Evolutionary conservation across 2,888 invertebrate genomes (phyloP).

Genomic region (Lacanobia wlatinum): DNA sequence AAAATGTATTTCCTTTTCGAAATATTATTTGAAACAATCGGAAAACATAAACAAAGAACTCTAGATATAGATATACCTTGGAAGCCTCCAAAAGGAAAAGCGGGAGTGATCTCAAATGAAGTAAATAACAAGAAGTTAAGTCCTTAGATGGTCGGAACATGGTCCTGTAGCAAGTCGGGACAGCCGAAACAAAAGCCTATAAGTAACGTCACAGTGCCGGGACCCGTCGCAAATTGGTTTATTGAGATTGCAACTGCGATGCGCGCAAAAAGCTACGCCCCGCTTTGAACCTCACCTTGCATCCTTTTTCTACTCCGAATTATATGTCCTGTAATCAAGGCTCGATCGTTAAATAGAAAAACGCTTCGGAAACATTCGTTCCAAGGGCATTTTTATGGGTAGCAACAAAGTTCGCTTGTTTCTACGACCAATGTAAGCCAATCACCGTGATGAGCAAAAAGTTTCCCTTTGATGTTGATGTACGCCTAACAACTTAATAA

Average conservation of each 20-base stretch:
- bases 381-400: constrained; percentile 58
- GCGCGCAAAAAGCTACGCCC: constrained; percentile 72
- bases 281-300: constrained; percentile 61
- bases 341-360: constrained; percentile 63
- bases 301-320: constrained; percentile 56
- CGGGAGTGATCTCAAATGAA: constrained; percentile 61
- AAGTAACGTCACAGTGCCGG: constrained; percentile 64
- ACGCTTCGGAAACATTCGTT: constrained; percentile 54
- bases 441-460: constrained; percentile 59
- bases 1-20: not conserved
- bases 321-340: constrained; percentile 64
- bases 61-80: constrained; percentile 45
- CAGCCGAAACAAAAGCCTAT: constrained; percentile 76
- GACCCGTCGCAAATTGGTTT: constrained; percentile 85
- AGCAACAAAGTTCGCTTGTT: constrained; percentile 61
- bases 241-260: constrained; percentile 84
- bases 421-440: constrained; percentile 58
- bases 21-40: constrained; percentile 14
- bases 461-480: constrained; percentile 55
- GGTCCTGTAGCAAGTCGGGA: constrained; percentile 65
- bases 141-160: constrained; percentile 69
- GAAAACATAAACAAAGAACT: constrained; percentile 14
- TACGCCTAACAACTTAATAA: constrained; percentile 56
- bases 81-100: constrained; percentile 49
- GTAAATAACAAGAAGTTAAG: constrained; percentile 75